Conservation (phyloP, 2,888 invertebrate genomes). For the Cephus sareptanus region DNA sequence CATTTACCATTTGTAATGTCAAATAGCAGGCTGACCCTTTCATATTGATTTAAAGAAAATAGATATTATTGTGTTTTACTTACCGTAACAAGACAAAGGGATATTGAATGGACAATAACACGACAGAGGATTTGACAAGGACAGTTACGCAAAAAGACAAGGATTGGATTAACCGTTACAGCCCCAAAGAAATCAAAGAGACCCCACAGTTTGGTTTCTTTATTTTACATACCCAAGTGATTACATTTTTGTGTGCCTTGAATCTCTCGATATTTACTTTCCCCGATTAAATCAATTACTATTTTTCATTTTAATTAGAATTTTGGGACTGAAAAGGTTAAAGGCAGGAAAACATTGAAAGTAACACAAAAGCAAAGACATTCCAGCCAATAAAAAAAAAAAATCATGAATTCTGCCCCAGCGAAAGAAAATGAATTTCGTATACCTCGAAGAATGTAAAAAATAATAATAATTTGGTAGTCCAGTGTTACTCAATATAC, state of each 20-base stretch:
- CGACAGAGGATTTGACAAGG: neutral
- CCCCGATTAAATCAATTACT: neutral
- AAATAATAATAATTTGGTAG: conserved; percentile 7
- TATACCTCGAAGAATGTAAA: neutral
- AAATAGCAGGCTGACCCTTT: no score
- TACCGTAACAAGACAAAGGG: neutral
- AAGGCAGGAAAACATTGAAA: neutral
- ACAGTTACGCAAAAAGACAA: neutral
- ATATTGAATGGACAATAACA: neutral
- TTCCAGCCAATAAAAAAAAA: neutral
- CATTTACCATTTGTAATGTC: no score
- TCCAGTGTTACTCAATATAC: conserved; percentile 50
- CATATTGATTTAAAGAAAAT: neutral
- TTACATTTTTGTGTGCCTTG: neutral
- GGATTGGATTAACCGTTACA: neutral
- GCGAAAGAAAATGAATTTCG: neutral
- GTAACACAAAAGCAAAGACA: conserved; percentile 4
- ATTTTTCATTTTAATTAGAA: neutral
- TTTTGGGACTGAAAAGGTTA: neutral
- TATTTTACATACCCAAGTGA: neutral
- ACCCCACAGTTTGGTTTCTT: neutral
- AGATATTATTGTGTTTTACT: neutral
- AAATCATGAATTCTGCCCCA: neutral
- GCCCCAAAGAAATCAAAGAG: neutral
- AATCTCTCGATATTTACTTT: neutral